Evolutionary conservation across 1,140 invertebrate species (phyloP).

Genomic region (Drosophila arizonae): DNA sequence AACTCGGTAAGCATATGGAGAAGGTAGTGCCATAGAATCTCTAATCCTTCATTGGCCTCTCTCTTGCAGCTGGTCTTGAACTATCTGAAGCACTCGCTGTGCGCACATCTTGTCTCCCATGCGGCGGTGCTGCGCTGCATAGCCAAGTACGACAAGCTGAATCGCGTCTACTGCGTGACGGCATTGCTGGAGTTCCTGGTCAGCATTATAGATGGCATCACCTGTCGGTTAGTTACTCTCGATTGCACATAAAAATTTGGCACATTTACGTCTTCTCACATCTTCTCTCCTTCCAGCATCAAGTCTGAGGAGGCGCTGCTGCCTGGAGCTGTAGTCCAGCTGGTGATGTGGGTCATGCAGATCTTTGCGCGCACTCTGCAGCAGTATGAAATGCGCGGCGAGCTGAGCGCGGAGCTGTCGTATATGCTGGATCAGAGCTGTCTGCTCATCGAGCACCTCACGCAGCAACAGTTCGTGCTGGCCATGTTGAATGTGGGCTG

Average conservation of each 20-base stretch:
- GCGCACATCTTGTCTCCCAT: conserved; percentile 94
- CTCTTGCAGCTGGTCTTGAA: conserved; percentile 89
- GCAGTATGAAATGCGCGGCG: conserved; percentile 83
- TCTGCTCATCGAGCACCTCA: conserved; percentile 87
- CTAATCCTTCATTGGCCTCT: neutral
- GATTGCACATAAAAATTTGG: neutral
- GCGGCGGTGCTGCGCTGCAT: conserved; percentile 94
- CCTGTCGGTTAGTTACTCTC: conserved; percentile 80
- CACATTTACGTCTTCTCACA: neutral
- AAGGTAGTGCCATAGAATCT: neutral
- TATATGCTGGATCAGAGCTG: conserved; percentile 89
- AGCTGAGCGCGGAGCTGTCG: conserved; percentile 84
- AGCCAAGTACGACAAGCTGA: conserved; percentile 93
- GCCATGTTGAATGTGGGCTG: conserved; percentile 92
- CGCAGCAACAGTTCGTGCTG: conserved; percentile 89
- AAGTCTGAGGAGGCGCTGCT: conserved; percentile 92
- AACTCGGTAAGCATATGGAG: conserved; percentile 84
- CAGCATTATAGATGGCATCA: conserved; percentile 88
- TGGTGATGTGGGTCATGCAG: conserved; percentile 92
- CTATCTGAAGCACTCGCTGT: conserved; percentile 95
- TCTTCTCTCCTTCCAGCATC: conserved; percentile 84
- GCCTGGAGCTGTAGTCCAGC: conserved; percentile 89
- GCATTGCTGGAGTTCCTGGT: conserved; percentile 94
- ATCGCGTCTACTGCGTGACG: conserved; percentile 94
- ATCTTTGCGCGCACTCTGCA: conserved; percentile 87